Percentiles rank a stretch among this genome's conserved stretches.
Evolutionary conservation across 2,888 invertebrate genomes (phyloP).

Genomic region (Euproctis similis): DNA sequence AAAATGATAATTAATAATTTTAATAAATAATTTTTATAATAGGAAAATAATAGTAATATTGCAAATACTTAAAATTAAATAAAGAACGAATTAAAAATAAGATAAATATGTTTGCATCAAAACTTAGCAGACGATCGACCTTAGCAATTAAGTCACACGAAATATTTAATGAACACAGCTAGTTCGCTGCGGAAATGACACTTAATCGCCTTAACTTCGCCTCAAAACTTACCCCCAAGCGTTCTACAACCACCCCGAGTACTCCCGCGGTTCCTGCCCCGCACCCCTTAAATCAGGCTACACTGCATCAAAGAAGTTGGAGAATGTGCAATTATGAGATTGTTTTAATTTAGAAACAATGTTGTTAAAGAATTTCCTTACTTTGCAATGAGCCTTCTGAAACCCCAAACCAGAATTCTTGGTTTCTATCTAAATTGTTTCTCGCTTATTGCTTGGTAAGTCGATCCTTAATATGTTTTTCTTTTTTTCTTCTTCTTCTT

Average conservation of each 20-base stretch:
- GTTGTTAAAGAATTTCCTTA: conserved; percentile 69
- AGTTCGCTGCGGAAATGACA: conserved; percentile 71
- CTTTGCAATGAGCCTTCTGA: conserved; percentile 54
- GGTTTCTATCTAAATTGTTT: conserved; percentile 67
- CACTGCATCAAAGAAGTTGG: conserved; percentile 70
- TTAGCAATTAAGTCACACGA: conserved; percentile 68
- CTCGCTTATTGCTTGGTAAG: conserved; percentile 52
- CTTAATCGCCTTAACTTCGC: conserved; percentile 72
- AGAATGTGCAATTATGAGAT: conserved; percentile 76
- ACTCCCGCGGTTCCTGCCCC: conserved; percentile 5
- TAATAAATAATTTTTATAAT: too few species aligned
- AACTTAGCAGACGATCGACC: conserved; percentile 54
- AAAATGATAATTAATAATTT: too few species aligned
- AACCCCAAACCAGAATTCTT: conserved; percentile 70
- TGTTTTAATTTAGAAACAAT: conserved; percentile 76
- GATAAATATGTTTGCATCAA: conserved; percentile 46
- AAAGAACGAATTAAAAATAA: conserved; percentile 25
- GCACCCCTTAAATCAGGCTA: conserved; percentile 29
- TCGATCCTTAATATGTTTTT: conserved; percentile 48
- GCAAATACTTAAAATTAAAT: too few species aligned
- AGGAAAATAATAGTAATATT: too few species aligned
- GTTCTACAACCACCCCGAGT: conserved; percentile 28
- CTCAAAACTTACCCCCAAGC: conserved; percentile 60
- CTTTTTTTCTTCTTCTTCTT: too few species aligned
- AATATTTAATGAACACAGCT: conserved; percentile 74